Evolutionary conservation across 2,888 invertebrate genomes (phyloP), one percentile per base, ranked within the genome.

Genomic region (Campopleginae sp.): DNA sequence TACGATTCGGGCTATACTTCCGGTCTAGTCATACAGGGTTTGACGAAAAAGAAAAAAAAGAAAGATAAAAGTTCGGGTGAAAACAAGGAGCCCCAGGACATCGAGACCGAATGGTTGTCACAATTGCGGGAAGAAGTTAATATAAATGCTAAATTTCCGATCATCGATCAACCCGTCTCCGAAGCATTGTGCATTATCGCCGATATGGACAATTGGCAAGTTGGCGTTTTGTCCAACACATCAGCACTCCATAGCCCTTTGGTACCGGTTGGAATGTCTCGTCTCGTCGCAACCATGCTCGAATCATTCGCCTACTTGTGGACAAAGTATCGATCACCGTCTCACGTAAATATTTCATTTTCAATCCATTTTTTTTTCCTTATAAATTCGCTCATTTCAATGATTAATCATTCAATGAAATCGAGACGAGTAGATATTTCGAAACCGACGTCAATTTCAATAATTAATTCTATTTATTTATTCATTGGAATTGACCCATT

Each of bases 181-280:
- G 98, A 98, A 93, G 96, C 98, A 72, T 95, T 98, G 61, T 98
- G 97, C 87, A 96, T 98, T 86, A 94, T 98, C 46, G 98, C 97
- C 0, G 96, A 97, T 91, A 95, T 96, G 87, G 96, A 97, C 90
- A 96, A 96, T 74, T 98, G 98, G 98, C 97, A 94, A 92, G 94
- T 94, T 44, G 93, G 93, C 38, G 87, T 94, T 74, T 84, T 94
- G 44, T 92, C 93, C 0, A 93, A 91, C 79, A 91, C 90, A 17
- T 88, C 90, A 38, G 88, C 91, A 0, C 75, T 81, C 1, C 89
- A 90, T 17, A 94, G 92, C 2, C 92, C 94, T 58, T 94, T 94
- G 61, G 93, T 95, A 10, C 94, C 95, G 0, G 95, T 96, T 23
- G 97, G 97, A 0, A 96, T 97, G 96, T 98, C 98, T 0, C 96